Evolutionary conservation across 2,797 vertebrate species (phyloP), one percentile per base, ranked within the genome.

Genomic region (Oceanodroma leucorhoa): DNA sequence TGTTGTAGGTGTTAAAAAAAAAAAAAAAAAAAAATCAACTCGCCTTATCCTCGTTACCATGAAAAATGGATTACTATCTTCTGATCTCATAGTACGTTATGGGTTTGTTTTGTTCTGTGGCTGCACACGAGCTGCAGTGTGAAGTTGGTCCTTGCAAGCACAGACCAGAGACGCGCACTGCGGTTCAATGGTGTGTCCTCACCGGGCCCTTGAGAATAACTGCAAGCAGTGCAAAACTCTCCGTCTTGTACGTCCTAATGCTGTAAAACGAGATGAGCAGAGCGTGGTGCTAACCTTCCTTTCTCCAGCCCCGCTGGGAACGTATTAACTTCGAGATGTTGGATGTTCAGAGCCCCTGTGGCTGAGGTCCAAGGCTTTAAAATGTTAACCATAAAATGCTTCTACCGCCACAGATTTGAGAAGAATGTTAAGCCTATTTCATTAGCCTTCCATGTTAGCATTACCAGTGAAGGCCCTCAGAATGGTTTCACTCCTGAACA

Each of bases 241-340:
- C 6, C 2, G 2, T 21, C 34, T 21, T 3, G 6, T 4, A 11
- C 3, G 1, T 67, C 24, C 57, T 46, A 8, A 1, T 19, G 65
- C 40, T 64, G 65, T 23, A 10, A 51, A 9, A 17, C 57, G 61
- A 10, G 48, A 14, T 3, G 75, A 51, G 66, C 73, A 64, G 62
- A 48, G 60, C 3, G 2, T 34, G 45, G n/a, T 22, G 48, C 73
- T 36, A 18, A 5, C 45, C 55, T 38, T 50, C 38, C 10, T 17
- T 27, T 27, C 64, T 65, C 36, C 75, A 58, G 60, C 11, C 10
- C 26, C 34, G 2, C 41, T 55, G 65, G 41, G 40, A 15, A 20
- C 0, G 1, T 1, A 1, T 5, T 38, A 50, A 10, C 16, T 23
- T 67, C 27, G 5, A n/a, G 66, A 9, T 1, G 2, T 6, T 9